Conservation (phyloP, 2,888 invertebrate genomes). For the Bombylius major region DNA sequence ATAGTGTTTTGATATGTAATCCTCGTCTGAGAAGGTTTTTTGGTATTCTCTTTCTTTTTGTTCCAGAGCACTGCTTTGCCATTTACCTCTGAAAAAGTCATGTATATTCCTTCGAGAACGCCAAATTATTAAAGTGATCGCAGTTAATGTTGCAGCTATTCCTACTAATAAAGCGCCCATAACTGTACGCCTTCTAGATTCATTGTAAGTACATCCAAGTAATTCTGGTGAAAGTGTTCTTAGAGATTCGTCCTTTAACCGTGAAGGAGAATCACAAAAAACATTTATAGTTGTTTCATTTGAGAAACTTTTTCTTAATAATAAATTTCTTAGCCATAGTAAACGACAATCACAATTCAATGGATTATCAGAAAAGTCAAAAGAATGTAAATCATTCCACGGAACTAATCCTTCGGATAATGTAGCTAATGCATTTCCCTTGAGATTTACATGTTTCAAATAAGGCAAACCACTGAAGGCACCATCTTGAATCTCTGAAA, state of each 20-base stretch:
- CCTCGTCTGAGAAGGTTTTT: conserved; percentile 80
- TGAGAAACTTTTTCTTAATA: conserved; percentile 33
- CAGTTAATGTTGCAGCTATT: conserved; percentile 57
- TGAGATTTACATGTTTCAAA: conserved; percentile 58
- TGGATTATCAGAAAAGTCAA: conserved; percentile 74
- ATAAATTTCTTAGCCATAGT: conserved; percentile 63
- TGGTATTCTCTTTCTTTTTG: conserved; percentile 81
- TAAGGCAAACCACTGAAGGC: conserved; percentile 67
- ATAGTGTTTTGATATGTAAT: conserved; percentile 44
- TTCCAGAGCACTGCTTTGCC: conserved; percentile 35
- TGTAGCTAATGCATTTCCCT: conserved; percentile 63
- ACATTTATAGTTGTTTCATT: conserved; percentile 36
- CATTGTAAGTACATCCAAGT: conserved; percentile 68
- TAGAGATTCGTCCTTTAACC: conserved; percentile 56
- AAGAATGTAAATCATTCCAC: conserved; percentile 60
- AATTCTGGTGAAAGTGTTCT: conserved; percentile 59
- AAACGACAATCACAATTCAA: conserved; percentile 68
- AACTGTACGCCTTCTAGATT: conserved; percentile 66
- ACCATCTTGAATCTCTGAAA: conserved; percentile 60
- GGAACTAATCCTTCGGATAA: conserved; percentile 68
- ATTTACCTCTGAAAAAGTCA: conserved; percentile 60
- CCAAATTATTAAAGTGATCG: conserved; percentile 60
- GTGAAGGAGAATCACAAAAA: conserved; percentile 60
- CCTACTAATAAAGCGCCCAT: conserved; percentile 63
- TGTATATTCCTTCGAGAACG: conserved; percentile 66